Conservation (phyloP, 92 coral and sea anemone species). For the Epizoanthus fatuus region DNA sequence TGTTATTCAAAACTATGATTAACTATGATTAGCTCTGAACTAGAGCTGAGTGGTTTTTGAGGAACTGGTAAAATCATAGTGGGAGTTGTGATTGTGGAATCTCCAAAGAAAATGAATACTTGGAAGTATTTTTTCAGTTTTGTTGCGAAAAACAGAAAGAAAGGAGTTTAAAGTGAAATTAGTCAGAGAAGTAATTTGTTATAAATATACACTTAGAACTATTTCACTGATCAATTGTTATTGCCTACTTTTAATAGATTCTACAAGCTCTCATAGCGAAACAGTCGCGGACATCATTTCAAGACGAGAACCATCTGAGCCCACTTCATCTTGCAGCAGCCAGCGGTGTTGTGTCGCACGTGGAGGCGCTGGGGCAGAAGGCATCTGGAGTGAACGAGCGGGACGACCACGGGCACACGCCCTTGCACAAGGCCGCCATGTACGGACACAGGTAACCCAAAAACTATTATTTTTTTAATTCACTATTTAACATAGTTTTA, state of each 20-base stretch:
- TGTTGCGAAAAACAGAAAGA: no score
- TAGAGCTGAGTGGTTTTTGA: no score
- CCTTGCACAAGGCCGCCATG: conserved; percentile 80
- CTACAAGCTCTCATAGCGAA: conserved; percentile 65
- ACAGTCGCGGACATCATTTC: conserved; percentile 64
- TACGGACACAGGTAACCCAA: conserved; percentile 77
- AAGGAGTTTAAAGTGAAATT: no score
- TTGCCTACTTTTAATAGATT: conserved; percentile 48
- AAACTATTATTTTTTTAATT: no score
- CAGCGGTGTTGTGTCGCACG: conserved; percentile 70
- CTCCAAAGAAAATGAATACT: no score
- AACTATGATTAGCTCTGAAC: no score
- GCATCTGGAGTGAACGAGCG: conserved; percentile 74
- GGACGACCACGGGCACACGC: conserved; percentile 80
- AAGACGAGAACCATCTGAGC: conserved; percentile 80
- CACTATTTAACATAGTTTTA: background rate
- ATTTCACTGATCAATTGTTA: background rate
- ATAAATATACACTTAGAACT: background rate
- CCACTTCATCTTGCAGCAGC: conserved; percentile 89
- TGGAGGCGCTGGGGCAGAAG: conserved; percentile 69
- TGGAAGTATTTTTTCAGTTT: no score
- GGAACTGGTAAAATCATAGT: no score
- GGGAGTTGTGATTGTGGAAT: no score
- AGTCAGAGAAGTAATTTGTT: no score
- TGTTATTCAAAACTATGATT: no score